Percentiles rank a stretch among this genome's conserved stretches.
These are phyloP conservation scores for Nycteola revayana DNA, from an alignment of 2,888 invertebrate genomes.

Conservation along the genomic window DNA sequence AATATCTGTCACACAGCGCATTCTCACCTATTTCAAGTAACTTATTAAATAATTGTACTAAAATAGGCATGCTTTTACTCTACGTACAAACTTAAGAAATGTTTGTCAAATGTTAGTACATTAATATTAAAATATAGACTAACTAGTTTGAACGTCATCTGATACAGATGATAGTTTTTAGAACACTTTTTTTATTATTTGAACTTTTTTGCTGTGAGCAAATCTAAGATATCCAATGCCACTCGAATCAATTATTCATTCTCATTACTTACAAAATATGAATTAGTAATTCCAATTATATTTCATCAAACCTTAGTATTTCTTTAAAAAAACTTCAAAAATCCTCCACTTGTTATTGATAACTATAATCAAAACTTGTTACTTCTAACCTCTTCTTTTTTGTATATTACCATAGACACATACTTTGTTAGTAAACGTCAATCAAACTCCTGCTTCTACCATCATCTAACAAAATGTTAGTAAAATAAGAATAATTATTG, in stretches of 20 bases:
- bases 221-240: conserved; percentile 42
- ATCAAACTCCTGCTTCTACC: conserved; percentile 22
- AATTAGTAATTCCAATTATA: neutral
- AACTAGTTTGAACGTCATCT: conserved; percentile 77
- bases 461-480: conserved; percentile 41
- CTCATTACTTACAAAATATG: neutral
- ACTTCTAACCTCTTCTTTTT: conserved; percentile 20
- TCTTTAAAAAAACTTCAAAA: conserved; percentile 7
- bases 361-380: conserved; percentile 23
- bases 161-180: conserved; percentile 74
- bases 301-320: conserved; percentile 15
- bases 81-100: conserved; percentile 58
- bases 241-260: conserved; percentile 14
- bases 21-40: conserved; percentile 64
- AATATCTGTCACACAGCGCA: conserved; percentile 57
- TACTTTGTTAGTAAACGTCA: conserved; percentile 47
- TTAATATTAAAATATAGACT: conserved; percentile 58
- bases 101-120: conserved; percentile 67
- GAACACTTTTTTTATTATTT: conserved; percentile 59
- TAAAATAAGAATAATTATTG: conserved; percentile 46
- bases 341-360: conserved; percentile 19
- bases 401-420: conserved; percentile 16
- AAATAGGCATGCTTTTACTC: conserved; percentile 75
- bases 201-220: conserved; percentile 68
- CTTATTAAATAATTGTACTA: conserved; percentile 77